Evolutionary conservation across 37 sponge, comb jelly and placozoan genomes (phyloP).

Genomic region (Agelas oroides): DNA sequence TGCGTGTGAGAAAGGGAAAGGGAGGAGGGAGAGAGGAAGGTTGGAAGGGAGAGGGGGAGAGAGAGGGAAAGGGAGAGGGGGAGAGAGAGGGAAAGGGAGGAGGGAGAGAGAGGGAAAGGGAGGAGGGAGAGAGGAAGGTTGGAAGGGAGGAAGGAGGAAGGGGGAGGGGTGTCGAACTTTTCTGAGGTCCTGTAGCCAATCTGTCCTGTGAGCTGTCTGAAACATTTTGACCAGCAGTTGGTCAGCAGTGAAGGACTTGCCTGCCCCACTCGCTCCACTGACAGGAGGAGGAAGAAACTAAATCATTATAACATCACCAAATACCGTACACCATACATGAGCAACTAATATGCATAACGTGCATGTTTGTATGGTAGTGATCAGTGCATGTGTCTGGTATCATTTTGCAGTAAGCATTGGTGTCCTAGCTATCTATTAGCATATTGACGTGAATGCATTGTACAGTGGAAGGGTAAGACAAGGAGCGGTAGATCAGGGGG

Average conservation of each 20-base stretch:
- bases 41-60: too few relatives aligned
- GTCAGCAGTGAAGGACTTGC: slow-evolving; percentile 79
- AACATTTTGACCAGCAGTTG: slow-evolving; percentile 73
- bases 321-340: not conserved
- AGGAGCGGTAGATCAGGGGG: too few relatives aligned
- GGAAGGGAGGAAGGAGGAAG: too few relatives aligned
- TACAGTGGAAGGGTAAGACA: too few relatives aligned
- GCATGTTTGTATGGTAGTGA: not conserved
- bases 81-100: too few relatives aligned
- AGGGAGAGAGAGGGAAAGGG: not conserved
- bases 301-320: not conserved
- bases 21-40: not conserved
- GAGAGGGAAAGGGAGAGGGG: too few relatives aligned
- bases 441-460: too few relatives aligned
- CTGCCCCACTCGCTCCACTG: slow-evolving; percentile 86
- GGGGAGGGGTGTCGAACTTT: slow-evolving; percentile 27
- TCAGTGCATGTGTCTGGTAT: too few relatives aligned
- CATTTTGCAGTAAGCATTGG: too few relatives aligned
- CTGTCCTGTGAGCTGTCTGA: slow-evolving; percentile 42
- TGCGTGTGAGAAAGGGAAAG: not conserved
- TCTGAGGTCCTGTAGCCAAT: slow-evolving; percentile 56
- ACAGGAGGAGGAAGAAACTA: not conserved
- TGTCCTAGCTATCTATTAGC: too few relatives aligned
- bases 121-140: too few relatives aligned
- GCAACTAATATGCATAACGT: not conserved